These are phyloP conservation scores for Pyralis farinalis DNA, from an alignment of 2,888 invertebrate species.

Conservation along the genomic window DNA sequence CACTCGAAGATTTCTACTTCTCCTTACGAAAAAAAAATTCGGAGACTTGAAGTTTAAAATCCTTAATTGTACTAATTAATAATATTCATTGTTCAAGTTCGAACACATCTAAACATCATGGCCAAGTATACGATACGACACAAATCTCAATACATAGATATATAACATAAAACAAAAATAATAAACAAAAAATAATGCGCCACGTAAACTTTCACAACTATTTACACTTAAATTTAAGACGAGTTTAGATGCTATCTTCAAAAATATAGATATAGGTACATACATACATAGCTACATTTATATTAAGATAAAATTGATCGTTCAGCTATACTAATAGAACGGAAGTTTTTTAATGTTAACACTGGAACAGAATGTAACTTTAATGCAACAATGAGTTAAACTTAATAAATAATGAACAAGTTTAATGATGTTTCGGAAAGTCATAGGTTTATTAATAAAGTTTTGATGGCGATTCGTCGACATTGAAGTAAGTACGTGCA, in stretches of 20 bases:
- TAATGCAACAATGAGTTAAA: conserved; percentile 38
- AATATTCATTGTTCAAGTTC: too few relatives aligned
- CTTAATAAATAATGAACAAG: conserved; percentile 26
- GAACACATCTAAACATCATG: conserved; percentile 33
- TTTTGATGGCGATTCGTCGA: conserved; percentile 1
- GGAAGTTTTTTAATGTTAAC: conserved; percentile 53
- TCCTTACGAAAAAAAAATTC: too few relatives aligned
- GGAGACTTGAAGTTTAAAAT: too few relatives aligned
- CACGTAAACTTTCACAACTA: conserved; percentile 77
- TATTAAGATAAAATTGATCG: conserved; percentile 64
- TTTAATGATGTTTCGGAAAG: neutral
- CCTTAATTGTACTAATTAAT: too few relatives aligned
- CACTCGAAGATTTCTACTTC: too few relatives aligned
- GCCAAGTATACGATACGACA: conserved; percentile 56
- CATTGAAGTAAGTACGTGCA: neutral
- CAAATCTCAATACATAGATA: conserved; percentile 67
- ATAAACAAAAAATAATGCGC: conserved; percentile 70
- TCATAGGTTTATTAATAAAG: neutral
- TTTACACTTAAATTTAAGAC: conserved; percentile 72
- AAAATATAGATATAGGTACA: conserved; percentile 77
- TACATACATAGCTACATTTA: conserved; percentile 72
- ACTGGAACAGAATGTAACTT: conserved; percentile 27
- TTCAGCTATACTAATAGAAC: conserved; percentile 56
- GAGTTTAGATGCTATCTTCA: conserved; percentile 68
- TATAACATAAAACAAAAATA: conserved; percentile 68